These are phyloP conservation scores for Rutilus rutilus DNA, from an alignment of 2,113 vertebrate genomes.

Conservation along the genomic window DNA sequence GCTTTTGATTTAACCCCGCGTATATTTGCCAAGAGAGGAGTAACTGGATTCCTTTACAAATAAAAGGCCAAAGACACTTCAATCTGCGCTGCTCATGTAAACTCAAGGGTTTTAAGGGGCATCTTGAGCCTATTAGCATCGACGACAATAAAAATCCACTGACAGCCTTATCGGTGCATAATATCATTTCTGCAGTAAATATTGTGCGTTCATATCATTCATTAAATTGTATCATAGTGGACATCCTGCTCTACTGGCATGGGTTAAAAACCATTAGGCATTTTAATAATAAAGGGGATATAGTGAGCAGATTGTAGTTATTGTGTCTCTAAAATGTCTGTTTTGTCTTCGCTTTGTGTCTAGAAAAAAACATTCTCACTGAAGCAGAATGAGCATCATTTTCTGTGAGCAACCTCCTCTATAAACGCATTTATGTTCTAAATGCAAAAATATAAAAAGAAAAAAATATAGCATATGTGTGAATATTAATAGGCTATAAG, in stretches of 20 bases:
- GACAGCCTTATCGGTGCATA: not conserved
- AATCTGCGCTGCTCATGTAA: slow-evolving; percentile 79
- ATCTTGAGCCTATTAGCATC: not conserved
- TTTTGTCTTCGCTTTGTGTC: not conserved
- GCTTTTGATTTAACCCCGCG: slow-evolving; percentile 84
- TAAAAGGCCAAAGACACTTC: slow-evolving; percentile 80
- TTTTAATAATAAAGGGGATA: not conserved
- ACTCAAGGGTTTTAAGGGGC: slow-evolving; percentile 53
- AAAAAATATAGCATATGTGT: not conserved
- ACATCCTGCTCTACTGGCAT: not conserved
- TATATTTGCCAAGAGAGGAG: slow-evolving; percentile 84
- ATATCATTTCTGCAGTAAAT: not conserved
- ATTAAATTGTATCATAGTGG: not conserved
- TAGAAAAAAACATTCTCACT: not conserved
- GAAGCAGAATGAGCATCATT: not conserved
- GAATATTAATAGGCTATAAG: not conserved
- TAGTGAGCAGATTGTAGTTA: not conserved
- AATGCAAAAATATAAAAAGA: no score
- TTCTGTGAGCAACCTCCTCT: not conserved
- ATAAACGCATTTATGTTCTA: not conserved
- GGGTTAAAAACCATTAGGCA: not conserved
- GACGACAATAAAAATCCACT: not conserved
- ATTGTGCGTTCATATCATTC: not conserved
- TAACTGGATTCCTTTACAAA: slow-evolving; percentile 79
- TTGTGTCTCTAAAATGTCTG: not conserved